phyloP scores from a whole-genome alignment of 2,113 vertebrate species.

The Plecturocebus donacophilus region DNA sequence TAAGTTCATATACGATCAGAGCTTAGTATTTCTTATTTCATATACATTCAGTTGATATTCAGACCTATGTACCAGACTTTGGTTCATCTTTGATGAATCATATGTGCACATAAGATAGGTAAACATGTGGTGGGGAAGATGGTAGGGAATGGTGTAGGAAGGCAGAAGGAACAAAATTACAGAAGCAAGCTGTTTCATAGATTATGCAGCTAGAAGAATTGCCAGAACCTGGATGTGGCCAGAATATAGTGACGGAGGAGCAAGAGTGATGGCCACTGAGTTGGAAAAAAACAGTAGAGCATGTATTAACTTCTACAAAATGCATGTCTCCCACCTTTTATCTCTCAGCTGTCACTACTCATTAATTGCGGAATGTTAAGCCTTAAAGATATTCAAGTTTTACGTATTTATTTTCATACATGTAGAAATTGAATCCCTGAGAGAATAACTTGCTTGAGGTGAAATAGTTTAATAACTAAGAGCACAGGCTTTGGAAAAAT shows the following conservation, averaged over 20 bases:
- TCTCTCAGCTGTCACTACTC: background rate
- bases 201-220: background rate
- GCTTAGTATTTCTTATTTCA: background rate
- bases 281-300: background rate
- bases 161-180: background rate
- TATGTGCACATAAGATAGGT: background rate
- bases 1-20: background rate
- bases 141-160: background rate
- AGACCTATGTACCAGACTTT: background rate
- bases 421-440: background rate
- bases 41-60: background rate
- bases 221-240: background rate
- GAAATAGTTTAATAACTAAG: background rate
- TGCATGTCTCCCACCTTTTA: too few relatives aligned
- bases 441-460: background rate
- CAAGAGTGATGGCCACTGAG: background rate
- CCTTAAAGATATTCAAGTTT: background rate
- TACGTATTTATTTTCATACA: background rate
- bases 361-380: background rate
- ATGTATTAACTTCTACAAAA: background rate
- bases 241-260: background rate
- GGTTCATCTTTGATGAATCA: background rate
- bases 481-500: background rate
- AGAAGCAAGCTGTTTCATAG: background rate
- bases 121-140: background rate